phyloP scores from a whole-genome alignment of 2,797 vertebrate species.

The Peromyscus aztecus region DNA sequence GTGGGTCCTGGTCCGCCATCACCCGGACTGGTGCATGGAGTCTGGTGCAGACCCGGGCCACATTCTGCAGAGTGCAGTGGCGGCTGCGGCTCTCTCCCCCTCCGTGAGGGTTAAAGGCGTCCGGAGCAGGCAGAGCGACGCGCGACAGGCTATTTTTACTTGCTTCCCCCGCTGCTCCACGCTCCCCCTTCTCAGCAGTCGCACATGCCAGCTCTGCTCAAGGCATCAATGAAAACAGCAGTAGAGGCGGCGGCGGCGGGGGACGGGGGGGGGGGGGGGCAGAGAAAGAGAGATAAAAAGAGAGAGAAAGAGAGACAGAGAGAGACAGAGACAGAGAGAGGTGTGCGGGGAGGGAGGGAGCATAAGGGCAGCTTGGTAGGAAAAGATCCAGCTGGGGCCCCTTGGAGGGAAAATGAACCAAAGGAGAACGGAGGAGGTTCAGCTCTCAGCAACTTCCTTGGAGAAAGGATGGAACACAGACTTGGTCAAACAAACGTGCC shows the following conservation, averaged over 20 bases:
- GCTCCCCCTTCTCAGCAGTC: slow-evolving; percentile 71
- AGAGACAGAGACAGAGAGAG: not conserved
- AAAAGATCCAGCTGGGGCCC: not conserved
- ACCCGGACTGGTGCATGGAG: not conserved
- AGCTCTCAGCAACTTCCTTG: slow-evolving; percentile 27
- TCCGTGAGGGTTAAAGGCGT: slow-evolving; percentile 68
- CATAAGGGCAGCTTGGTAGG: not conserved
- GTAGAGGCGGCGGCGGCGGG: slow-evolving; percentile 3
- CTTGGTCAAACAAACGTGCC: slow-evolving; percentile 54
- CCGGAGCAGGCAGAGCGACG: slow-evolving; percentile 60
- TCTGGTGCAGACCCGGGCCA: not conserved
- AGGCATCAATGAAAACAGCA: slow-evolving; percentile 83
- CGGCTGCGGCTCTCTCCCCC: not conserved
- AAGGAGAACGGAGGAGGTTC: not conserved
- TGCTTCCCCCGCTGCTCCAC: slow-evolving; percentile 57
- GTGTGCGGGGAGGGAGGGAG: not conserved
- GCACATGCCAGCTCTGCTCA: slow-evolving; percentile 80
- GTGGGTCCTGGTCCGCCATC: not conserved
- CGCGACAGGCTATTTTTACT: slow-evolving; percentile 83
- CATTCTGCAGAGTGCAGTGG: not conserved
- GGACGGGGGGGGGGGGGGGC: not conserved
- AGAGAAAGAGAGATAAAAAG: too few relatives aligned
- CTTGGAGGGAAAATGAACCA: not conserved
- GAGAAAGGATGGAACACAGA: slow-evolving; percentile 27
- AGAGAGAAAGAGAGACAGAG: not conserved